Percentiles rank a stretch among this genome's conserved stretches.
Evolutionary conservation across 2,113 vertebrate genomes (phyloP).

Genomic region (Anarrhichthys ocellatus): DNA sequence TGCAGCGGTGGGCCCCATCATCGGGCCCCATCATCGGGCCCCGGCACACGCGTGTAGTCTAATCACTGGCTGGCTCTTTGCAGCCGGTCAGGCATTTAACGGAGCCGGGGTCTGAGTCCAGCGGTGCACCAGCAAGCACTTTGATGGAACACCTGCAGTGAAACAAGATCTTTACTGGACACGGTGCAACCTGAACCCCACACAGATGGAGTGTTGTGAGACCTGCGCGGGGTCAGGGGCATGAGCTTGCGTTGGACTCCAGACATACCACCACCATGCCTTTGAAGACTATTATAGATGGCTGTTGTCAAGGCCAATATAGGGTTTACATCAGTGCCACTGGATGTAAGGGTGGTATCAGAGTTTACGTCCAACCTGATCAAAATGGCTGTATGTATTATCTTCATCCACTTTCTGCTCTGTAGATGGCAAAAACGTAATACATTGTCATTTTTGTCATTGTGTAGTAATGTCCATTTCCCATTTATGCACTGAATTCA

Average conservation of each 20-base stretch:
- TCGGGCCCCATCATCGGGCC: conserved; percentile 25
- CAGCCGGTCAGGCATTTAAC: conserved; percentile 73
- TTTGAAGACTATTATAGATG: conserved; percentile 82
- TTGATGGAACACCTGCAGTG: conserved; percentile 86
- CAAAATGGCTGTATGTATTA: conserved; percentile 2
- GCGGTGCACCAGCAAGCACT: conserved; percentile 70
- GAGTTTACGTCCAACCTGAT: conserved; percentile 35
- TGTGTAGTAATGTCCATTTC: background rate
- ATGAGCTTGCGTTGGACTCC: conserved; percentile 44
- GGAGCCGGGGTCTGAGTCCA: conserved; percentile 69
- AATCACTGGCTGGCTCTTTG: conserved; percentile 61
- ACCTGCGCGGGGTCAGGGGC: conserved; percentile 35
- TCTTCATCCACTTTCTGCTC: background rate
- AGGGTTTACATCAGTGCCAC: conserved; percentile 69
- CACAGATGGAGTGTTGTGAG: conserved; percentile 52
- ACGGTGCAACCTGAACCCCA: conserved; percentile 78
- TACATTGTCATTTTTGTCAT: background rate
- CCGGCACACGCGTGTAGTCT: conserved; percentile 49
- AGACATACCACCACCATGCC: conserved; percentile 62
- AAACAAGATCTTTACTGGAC: conserved; percentile 83
- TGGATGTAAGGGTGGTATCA: conserved; percentile 56
- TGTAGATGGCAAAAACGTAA: background rate
- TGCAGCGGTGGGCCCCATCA: conserved; percentile 59
- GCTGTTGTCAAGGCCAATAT: conserved; percentile 69
- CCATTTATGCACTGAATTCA: background rate